Conservation (phyloP, 2,113 vertebrate species). For the Anser cygnoides region DNA sequence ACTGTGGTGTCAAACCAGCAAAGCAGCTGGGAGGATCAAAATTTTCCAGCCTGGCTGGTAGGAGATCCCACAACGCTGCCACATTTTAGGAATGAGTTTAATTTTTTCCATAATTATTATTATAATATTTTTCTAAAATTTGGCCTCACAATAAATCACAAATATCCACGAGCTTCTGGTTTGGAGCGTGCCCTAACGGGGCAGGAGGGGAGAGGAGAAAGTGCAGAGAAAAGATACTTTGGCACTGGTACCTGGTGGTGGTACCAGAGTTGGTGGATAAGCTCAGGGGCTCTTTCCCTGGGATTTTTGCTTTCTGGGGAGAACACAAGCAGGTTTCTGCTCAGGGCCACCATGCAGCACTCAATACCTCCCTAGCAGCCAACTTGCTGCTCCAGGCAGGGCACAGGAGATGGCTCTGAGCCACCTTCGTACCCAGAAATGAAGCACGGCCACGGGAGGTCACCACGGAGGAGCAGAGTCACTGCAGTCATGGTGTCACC, state of each 20-base stretch:
- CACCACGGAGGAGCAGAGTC: fast-evolving
- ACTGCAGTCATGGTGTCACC: neutral
- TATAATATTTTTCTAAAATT: neutral
- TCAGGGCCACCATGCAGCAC: neutral
- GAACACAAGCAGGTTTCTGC: neutral
- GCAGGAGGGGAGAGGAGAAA: neutral
- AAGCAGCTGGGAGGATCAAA: neutral
- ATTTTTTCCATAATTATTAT: neutral
- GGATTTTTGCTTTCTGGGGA: neutral
- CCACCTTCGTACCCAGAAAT: neutral
- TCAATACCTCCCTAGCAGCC: neutral
- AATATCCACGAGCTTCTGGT: neutral
- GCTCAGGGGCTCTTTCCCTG: neutral
- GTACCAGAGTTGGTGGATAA: neutral
- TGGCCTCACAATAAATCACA: neutral
- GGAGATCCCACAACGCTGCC: neutral
- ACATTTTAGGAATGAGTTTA: neutral
- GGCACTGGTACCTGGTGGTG: fast-evolving
- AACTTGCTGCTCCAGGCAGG: neutral
- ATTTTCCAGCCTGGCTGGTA: neutral
- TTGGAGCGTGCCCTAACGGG: fast-evolving
- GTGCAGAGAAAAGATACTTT: fast-evolving
- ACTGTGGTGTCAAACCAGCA: neutral
- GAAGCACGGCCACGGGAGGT: neutral
- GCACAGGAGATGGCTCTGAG: neutral